Evolutionary conservation across 2,888 invertebrate species (phyloP).

Genomic region (Rotaria magnacalcarata): DNA sequence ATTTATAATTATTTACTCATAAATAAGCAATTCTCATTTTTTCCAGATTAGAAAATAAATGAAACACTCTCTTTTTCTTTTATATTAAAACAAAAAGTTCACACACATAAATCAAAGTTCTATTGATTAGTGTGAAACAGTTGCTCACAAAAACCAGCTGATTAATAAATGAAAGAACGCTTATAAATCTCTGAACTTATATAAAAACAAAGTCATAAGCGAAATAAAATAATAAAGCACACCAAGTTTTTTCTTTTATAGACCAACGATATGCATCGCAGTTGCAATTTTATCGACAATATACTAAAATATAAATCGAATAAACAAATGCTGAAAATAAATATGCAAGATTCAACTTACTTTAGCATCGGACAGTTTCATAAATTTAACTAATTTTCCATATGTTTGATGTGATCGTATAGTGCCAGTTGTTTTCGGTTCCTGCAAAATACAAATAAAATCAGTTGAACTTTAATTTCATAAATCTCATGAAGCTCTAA

Average conservation of each 20-base stretch:
- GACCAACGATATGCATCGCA: not conserved
- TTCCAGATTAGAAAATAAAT: too few species aligned
- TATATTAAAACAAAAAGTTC: too few species aligned
- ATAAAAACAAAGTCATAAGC: not conserved
- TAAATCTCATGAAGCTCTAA: not conserved
- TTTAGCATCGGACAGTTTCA: not conserved
- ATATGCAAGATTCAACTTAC: not conserved
- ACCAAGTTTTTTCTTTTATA: not conserved
- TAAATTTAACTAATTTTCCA: constrained; percentile 8
- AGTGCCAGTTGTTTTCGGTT: not conserved
- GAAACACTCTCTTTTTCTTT: too few species aligned
- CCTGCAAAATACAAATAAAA: not conserved
- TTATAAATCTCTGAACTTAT: not conserved
- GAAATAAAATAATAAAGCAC: not conserved
- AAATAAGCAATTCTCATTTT: too few species aligned
- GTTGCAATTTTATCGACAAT: not conserved
- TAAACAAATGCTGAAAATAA: not conserved
- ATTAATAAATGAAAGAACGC: too few species aligned
- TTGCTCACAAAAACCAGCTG: too few species aligned
- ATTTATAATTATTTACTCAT: too few species aligned
- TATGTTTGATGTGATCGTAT: not conserved
- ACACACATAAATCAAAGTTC: too few species aligned
- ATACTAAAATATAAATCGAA: not conserved
- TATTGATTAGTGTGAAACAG: too few species aligned
- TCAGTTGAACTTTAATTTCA: not conserved